These are phyloP conservation scores for Megathymus violae DNA, from an alignment of 1,140 invertebrate species.

Conservation along the genomic window DNA sequence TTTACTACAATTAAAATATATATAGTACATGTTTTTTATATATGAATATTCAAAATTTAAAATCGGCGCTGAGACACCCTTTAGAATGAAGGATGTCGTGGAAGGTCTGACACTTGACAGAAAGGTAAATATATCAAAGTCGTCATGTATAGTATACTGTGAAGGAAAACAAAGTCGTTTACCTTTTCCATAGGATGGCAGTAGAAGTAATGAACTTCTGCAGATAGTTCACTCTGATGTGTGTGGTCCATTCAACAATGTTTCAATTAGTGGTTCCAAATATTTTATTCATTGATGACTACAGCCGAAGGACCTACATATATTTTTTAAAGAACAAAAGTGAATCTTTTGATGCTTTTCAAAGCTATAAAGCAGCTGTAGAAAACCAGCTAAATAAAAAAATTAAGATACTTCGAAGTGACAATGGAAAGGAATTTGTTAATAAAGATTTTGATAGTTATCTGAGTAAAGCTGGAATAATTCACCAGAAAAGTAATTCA, in stretches of 20 bases:
- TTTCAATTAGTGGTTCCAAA: constrained; percentile 16
- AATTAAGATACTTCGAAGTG: constrained; percentile 35
- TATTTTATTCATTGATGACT: constrained; percentile 33
- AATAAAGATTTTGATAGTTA: constrained; percentile 33
- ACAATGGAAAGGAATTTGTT: constrained; percentile 39
- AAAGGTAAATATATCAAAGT: too few relatives aligned
- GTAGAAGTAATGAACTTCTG: too few relatives aligned
- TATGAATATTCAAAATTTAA: too few relatives aligned
- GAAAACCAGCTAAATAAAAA: constrained; percentile 31
- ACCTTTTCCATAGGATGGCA: constrained; percentile 1
- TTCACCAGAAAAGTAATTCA: constrained; percentile 29
- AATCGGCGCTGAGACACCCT: too few relatives aligned
- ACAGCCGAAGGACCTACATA: constrained; percentile 14
- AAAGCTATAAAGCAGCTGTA: constrained; percentile 19
- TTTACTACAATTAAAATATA: too few relatives aligned
- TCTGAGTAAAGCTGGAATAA: constrained; percentile 26
- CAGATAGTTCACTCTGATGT: constrained; percentile 17
- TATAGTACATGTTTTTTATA: too few relatives aligned
- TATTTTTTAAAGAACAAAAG: constrained; percentile 30
- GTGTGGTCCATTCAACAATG: constrained; percentile 21
- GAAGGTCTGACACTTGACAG: too few relatives aligned
- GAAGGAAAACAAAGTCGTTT: constrained; percentile 28
- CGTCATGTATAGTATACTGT: not conserved
- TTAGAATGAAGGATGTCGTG: too few relatives aligned
- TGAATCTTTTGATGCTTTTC: constrained; percentile 22